Percentiles rank a stretch among this genome's conserved stretches.
These are phyloP conservation scores for Mesoligia furuncula DNA, from an alignment of 2,888 invertebrate genomes.

Conservation along the genomic window DNA sequence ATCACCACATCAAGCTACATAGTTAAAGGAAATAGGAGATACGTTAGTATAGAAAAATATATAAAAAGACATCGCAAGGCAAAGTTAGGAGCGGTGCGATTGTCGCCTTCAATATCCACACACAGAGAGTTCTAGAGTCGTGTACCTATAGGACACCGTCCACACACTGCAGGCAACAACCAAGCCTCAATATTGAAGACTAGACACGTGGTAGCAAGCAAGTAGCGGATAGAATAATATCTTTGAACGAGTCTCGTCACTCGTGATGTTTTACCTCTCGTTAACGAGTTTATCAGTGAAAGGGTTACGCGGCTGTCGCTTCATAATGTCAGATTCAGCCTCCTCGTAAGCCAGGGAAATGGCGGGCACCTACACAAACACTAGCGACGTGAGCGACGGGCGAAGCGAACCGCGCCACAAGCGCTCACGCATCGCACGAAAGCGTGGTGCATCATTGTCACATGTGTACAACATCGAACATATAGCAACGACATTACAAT, in stretches of 20 bases:
- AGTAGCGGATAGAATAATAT: constrained; percentile 89
- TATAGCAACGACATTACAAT: constrained; percentile 74
- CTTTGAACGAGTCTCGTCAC: constrained; percentile 84
- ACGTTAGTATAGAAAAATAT: constrained; percentile 82
- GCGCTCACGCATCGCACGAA: constrained; percentile 72
- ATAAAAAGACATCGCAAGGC: constrained; percentile 87
- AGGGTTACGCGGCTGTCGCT: constrained; percentile 99
- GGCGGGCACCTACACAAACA: constrained; percentile 96
- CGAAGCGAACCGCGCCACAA: constrained; percentile 61
- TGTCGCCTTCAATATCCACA: constrained; percentile 87
- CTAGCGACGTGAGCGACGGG: constrained; percentile 87
- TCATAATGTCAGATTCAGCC: constrained; percentile 99
- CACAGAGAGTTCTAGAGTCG: constrained; percentile 76
- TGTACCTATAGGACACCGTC: constrained; percentile 80
- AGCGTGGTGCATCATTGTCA: constrained; percentile 83
- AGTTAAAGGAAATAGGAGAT: constrained; percentile 80
- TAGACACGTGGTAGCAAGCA: constrained; percentile 89
- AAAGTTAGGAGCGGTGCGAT: constrained; percentile 87
- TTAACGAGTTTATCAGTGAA: constrained; percentile 99
- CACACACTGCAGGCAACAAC: constrained; percentile 87
- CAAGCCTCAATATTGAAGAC: constrained; percentile 87
- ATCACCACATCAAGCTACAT: constrained; percentile 85
- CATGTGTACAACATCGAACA: constrained; percentile 89
- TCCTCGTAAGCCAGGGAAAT: constrained; percentile 99
- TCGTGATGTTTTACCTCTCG: constrained; percentile 95